Evolutionary conservation across 2,113 vertebrate species (phyloP), one percentile per base, ranked within the genome.

Genomic region (Siniperca chuatsi): DNA sequence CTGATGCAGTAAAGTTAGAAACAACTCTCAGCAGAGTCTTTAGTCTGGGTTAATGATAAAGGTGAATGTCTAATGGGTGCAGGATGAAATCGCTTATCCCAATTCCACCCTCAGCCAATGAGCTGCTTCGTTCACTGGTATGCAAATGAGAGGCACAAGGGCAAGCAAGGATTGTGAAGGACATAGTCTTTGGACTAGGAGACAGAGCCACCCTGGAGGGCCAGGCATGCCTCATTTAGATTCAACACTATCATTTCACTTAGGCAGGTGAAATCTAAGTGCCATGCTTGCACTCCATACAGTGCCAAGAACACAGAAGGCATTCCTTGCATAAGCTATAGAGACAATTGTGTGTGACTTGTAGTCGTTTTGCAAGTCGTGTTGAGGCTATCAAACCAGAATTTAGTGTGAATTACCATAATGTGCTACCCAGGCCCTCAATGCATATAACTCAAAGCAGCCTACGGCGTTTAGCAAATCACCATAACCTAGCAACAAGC

Each of bases 111-210:
- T 77, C 66, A 84, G 55, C 85, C 87, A 88, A 87, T 90, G 72
- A 76, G 62, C 69, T 84, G 67, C 81, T 79, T 40, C 13, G 40
- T 84, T 86, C 79, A 76, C 55, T 78, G 54, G 23, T 76, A 86
- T 88, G 90, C 79, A 92, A 92, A 93, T 86, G 15, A 86, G 55
- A 75, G 54, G 48, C 44, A 46, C 75, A 87, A 85, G 84, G 86
- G 58, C 83, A 82, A 84, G 68, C 75, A 62, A 48, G 76, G 70
- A 82, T 48, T 44, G 70, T 86, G 83, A 92, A 91, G 88, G 90
- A 87, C 81, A 72, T 23, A n/a, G 50, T 84, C 54, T 91, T 76
- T 83, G 81, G 78, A 83, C 76, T 71, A 90, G 82, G 87, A 92
- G 86, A 86, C 46, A 29, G 69, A 84, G 55, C 73, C 73, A 84